A percentile compares a stretch with the other conserved stretches of the same genome.
phyloP scores from a whole-genome alignment of 1,140 invertebrate species.

The Zaprionus vittiger region DNA sequence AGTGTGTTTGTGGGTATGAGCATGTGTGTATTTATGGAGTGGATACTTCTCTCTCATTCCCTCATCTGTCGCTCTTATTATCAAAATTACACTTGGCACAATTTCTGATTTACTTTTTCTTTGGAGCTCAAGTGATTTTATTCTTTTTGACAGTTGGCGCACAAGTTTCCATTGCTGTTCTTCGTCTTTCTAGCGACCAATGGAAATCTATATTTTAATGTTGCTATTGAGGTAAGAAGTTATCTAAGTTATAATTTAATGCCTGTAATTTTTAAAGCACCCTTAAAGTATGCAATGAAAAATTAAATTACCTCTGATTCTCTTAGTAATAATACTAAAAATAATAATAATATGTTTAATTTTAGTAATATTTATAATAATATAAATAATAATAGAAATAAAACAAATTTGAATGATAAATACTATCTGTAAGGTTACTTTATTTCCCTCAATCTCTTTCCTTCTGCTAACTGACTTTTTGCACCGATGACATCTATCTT shows the following conservation, averaged over 20 bases:
- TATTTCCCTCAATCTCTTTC: no score
- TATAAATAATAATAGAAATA: neutral
- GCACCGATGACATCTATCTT: neutral
- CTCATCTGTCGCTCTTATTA: neutral
- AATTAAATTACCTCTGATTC: neutral
- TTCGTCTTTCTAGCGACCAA: neutral
- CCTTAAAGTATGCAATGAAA: neutral
- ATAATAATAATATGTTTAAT: neutral
- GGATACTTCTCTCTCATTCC: neutral
- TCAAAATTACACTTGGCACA: slow-evolving; percentile 55
- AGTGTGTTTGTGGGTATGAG: slow-evolving; percentile 1
- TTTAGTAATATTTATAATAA: neutral
- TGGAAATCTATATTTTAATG: neutral
- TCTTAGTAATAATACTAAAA: neutral
- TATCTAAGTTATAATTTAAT: neutral
- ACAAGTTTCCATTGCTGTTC: neutral
- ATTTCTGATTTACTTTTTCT: slow-evolving; percentile 32
- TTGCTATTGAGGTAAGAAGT: neutral
- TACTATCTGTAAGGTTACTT: no score
- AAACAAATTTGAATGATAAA: neutral
- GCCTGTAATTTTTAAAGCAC: neutral
- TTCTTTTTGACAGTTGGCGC: slow-evolving; percentile 12
- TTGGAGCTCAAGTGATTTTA: neutral
- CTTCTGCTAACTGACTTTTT: neutral
- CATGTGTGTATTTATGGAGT: slow-evolving; percentile 21